A percentile compares a stretch with the other conserved stretches of the same genome.
These are phyloP conservation scores for Coenobita brevimanus DNA, from an alignment of 1,140 invertebrate genomes.

Conservation along the genomic window DNA sequence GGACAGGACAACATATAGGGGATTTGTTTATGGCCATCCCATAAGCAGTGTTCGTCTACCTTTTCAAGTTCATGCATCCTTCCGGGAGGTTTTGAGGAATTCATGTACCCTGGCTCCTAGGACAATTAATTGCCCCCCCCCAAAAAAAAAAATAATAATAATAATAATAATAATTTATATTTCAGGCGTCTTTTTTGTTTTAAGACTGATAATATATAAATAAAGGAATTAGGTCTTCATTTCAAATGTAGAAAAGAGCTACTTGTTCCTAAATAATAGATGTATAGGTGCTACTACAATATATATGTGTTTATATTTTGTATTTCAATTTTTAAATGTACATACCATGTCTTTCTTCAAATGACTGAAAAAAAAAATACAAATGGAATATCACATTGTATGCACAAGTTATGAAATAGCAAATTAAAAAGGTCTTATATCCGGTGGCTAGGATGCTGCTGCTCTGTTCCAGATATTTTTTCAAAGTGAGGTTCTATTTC, in stretches of 20 bases:
- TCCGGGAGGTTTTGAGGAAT: constrained; percentile 23
- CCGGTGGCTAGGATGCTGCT: constrained; percentile 8
- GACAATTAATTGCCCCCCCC: too few species aligned
- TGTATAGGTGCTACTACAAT: background rate
- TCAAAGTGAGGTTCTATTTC: too few species aligned
- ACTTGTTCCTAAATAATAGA: background rate
- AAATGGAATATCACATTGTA: constrained; percentile 16
- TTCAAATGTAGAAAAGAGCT: background rate
- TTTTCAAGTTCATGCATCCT: constrained; percentile 12
- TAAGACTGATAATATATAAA: too few species aligned
- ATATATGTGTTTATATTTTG: constrained; percentile 12
- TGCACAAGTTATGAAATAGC: constrained; percentile 15
- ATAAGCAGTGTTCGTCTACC: too few species aligned
- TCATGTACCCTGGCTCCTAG: constrained; percentile 1
- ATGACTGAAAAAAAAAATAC: constrained; percentile 14
- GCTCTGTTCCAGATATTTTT: background rate
- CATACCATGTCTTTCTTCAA: constrained; percentile 6
- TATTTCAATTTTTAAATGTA: constrained; percentile 16
- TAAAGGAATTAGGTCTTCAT: too few species aligned
- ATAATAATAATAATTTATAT: too few species aligned
- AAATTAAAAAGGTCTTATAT: constrained; percentile 14
- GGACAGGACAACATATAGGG: too few species aligned
- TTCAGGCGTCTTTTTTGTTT: background rate
- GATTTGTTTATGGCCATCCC: too few species aligned
- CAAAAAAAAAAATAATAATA: too few species aligned